Conservation (phyloP, 2,113 vertebrate genomes). For the Columba janthina region DNA sequence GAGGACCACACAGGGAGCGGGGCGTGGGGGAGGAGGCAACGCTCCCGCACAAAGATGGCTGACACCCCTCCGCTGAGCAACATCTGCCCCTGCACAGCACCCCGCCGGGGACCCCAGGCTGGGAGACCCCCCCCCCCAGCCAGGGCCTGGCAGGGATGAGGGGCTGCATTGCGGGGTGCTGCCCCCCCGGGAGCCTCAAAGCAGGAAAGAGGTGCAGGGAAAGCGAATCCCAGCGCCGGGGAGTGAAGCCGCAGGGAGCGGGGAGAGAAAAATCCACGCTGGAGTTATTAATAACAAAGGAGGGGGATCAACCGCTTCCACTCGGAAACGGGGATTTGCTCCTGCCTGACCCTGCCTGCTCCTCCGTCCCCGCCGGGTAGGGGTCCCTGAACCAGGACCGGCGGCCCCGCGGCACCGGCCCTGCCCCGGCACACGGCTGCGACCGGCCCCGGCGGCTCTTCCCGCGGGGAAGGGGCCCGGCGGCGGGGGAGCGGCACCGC, state of each 20-base stretch:
- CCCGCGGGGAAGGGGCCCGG: not conserved
- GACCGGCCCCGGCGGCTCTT: not conserved
- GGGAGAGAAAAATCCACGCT: not conserved
- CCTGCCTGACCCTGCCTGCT: not conserved
- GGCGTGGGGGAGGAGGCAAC: constrained; percentile 70
- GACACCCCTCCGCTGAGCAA: constrained; percentile 82
- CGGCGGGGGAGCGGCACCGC: not conserved
- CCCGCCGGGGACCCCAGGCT: constrained; percentile 82
- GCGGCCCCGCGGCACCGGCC: not conserved
- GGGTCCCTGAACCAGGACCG: not conserved
- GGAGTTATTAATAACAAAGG: constrained; percentile 61
- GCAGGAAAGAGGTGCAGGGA: not conserved
- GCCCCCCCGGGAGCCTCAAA: not conserved
- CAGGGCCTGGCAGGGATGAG: not conserved
- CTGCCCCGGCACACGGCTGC: not conserved
- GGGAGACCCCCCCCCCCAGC: constrained; percentile 57
- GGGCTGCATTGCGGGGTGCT: not conserved
- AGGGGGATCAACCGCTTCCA: constrained; percentile 34
- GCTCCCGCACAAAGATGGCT: constrained; percentile 87
- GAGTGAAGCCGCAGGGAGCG: not conserved
- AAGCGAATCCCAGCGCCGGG: not conserved
- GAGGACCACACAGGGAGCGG: constrained; percentile 94
- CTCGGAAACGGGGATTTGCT: constrained; percentile 60
- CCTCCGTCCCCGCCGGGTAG: not conserved
- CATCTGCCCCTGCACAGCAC: constrained; percentile 90